Base-by-base conservation (phyloP, 2,113 vertebrate species). In the Excalfactoria chinensis region DNA sequence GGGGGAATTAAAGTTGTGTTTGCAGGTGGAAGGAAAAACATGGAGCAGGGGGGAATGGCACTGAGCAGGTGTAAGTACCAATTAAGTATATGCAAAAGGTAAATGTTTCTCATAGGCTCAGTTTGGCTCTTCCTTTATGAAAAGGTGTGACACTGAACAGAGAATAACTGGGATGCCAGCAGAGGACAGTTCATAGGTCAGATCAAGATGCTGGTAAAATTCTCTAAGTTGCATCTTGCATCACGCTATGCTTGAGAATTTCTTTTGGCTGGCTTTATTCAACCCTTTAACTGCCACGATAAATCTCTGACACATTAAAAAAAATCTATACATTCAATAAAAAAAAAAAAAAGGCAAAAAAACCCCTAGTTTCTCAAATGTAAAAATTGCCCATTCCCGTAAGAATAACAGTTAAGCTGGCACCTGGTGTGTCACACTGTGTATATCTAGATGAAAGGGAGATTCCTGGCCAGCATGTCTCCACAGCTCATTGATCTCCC, bases 401-500 rank as follows among this genome's bases (percentile, higher is more conserved):
- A 94, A 94, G 91, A 95, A 96, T 82, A 92, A 68, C 79, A 90
- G 89, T 91, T 96, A 86, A 93, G 81, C 95, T 94, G 97, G 95
- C 95, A 96, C 95, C 93, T 49, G 95, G 85, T 48, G 86, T 90
- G 88, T 97, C 96, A 92, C 91, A 89, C 88, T 95, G 84, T 93
- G 90, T 95, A 87, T 93, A 91, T 97, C 97, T 96, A 95, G 78
- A 96, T 97, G 94, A 97, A 97, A 96, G 95, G 76, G 92, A 91
- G 77, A 94, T 95, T 95, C 92, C 96, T 96, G 97, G 96, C 95
- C 96, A 97, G 44, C 72, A 5, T 90, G 98, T 97, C 97, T 97
- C 97, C 97, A 93, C 90, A 94, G 96, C 80, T 96, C 97, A 98
- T 97, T 97, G 97, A 97, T 97, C 96, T 97, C 95, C 69, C 93